These are phyloP conservation scores for Papio anubis DNA, from an alignment of 2,113 vertebrate genomes.

Conservation along the genomic window DNA sequence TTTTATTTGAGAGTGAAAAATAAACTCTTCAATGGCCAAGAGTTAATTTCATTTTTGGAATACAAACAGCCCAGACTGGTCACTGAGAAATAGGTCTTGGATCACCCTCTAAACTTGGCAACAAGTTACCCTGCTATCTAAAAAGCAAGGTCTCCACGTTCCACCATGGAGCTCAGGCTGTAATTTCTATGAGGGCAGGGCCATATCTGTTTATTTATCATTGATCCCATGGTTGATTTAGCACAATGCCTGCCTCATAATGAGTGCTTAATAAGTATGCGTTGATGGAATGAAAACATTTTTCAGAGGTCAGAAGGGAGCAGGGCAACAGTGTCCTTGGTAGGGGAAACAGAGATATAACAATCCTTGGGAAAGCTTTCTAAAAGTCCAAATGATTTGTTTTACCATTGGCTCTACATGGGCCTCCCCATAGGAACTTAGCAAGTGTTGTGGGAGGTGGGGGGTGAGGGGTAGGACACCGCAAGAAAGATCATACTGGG, in stretches of 20 bases:
- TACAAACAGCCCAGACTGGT: not conserved
- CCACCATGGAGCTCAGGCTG: not conserved
- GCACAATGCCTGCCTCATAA: not conserved
- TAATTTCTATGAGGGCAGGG: not conserved
- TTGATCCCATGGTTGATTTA: not conserved
- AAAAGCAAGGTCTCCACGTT: not conserved
- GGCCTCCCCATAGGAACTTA: not conserved
- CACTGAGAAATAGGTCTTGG: not conserved
- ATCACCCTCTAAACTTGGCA: not conserved
- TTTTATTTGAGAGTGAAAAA: constrained; percentile 24
- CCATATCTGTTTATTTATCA: not conserved
- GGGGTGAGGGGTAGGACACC: not conserved
- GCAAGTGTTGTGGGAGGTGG: not conserved
- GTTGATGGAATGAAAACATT: not conserved
- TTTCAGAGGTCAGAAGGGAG: not conserved
- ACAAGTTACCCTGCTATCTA: not conserved
- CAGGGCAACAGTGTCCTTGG: not conserved
- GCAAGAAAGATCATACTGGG: not conserved
- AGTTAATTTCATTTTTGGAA: constrained; percentile 5
- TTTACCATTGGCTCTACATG: not conserved
- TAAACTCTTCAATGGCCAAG: not conserved
- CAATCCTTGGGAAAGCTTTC: not conserved
- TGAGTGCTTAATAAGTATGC: not conserved
- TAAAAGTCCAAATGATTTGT: not conserved
- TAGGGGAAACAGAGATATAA: not conserved